A percentile compares a stretch with the other conserved stretches of the same genome.
These are phyloP conservation scores for Larimichthys polyactis DNA, from an alignment of 2,113 vertebrate species.

Conservation along the genomic window DNA sequence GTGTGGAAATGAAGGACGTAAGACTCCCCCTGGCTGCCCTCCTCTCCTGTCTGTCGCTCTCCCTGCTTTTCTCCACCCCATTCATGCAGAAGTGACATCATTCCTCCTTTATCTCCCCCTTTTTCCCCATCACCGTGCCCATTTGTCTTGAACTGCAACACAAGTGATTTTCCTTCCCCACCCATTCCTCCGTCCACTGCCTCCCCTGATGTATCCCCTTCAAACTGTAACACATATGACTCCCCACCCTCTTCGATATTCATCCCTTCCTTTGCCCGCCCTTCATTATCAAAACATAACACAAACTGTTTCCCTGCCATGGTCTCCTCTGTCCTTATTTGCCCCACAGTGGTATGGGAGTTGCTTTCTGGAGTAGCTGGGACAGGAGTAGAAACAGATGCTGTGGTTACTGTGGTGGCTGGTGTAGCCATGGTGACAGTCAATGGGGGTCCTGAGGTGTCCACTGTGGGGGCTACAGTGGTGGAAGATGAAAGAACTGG, in stretches of 20 bases:
- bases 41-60: conserved; percentile 50
- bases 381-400: conserved; percentile 39
- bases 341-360: conserved; percentile 25
- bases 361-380: conserved; percentile 28
- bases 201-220: conserved; percentile 64
- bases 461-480: conserved; percentile 22
- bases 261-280: conserved; percentile 62
- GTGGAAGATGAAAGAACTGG: conserved; percentile 35
- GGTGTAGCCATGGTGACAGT: conserved; percentile 37
- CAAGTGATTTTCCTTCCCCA: conserved; percentile 75
- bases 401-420: conserved; percentile 29
- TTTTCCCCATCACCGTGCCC: conserved; percentile 66
- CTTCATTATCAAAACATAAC: conserved; percentile 82
- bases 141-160: conserved; percentile 81
- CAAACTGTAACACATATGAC: conserved; percentile 83
- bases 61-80: conserved; percentile 77
- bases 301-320: conserved; percentile 80
- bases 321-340: conserved; percentile 53
- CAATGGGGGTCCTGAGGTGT: conserved; percentile 49
- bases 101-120: conserved; percentile 63
- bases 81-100: conserved; percentile 83
- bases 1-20: conserved; percentile 85
- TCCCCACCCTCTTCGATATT: conserved; percentile 60
- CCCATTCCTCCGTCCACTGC: conserved; percentile 50
- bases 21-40: conserved; percentile 71